Conservation (phyloP, 2,113 vertebrate genomes). For the Sterna hirundo region DNA sequence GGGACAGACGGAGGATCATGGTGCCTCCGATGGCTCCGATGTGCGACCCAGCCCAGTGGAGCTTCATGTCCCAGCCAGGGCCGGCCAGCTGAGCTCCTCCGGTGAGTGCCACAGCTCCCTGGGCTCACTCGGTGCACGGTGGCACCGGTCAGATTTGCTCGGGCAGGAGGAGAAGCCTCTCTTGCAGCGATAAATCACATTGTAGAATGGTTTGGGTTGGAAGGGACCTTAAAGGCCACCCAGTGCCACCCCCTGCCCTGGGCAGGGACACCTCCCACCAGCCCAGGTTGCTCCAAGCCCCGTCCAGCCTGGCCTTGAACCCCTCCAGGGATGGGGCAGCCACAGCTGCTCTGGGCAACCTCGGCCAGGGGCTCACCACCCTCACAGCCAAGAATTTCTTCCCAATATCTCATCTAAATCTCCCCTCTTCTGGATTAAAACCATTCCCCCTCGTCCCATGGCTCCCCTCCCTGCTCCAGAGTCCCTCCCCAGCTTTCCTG, state of each 20-base stretch:
- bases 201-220: not conserved
- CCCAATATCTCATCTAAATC: not conserved
- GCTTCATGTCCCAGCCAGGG: slow-evolving; percentile 81
- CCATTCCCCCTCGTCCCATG: no score
- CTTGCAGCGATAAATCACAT: not conserved
- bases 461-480: no score
- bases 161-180: not conserved
- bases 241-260: not conserved
- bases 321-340: not conserved
- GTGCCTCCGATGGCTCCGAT: slow-evolving; percentile 70
- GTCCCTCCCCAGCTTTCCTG: no score
- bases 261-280: not conserved
- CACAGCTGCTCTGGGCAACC: not conserved
- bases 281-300: not conserved
- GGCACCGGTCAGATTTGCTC: not conserved
- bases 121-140: rapidly evolving
- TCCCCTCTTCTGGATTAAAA: not conserved
- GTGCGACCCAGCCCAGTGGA: slow-evolving; percentile 65
- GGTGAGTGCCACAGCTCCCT: slow-evolving; percentile 34
- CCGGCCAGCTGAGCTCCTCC: slow-evolving; percentile 62
- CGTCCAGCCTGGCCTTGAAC: not conserved
- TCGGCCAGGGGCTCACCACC: not conserved
- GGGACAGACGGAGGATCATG: slow-evolving; percentile 82
- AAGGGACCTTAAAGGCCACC: not conserved
- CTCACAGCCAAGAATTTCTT: not conserved